Base-by-base conservation (phyloP, 2,113 vertebrate species). In the Nycticebus coucang region DNA sequence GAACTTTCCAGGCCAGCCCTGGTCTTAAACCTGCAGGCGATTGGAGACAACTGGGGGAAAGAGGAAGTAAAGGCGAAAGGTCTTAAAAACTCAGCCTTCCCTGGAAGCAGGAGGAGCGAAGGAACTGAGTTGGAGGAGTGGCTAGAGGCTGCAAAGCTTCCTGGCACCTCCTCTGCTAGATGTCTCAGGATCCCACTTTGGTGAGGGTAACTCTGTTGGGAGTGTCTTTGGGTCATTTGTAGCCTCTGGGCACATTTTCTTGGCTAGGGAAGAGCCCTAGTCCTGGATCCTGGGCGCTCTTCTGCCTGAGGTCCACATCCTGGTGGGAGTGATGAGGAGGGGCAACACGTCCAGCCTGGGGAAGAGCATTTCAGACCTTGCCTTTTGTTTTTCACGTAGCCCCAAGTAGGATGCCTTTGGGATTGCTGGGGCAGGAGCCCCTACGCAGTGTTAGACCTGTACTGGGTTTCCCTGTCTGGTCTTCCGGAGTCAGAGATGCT, bases 31-130 rank as follows among this genome's bases (percentile, higher is more conserved):
- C 95, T 28, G 10, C 88, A 92, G 72, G 5, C 68, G 57, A 80
- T 50, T 41, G 57, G 94, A 89, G 95, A 92, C 45, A 60, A 91
- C 95, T 92, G 89, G 93, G 95, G 92, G 94, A 89, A 89, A 45
- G 92, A 88, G 96, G 87, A 78, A 81, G 50, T 64, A 41, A 69
- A 95, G 97, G 91, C 55, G 19, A 60, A 72, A 83, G 92, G 86
- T 85, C 84, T 86, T 89, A 50, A 59, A 55, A 88, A 66, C 85
- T 4, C 37, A 62, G 94, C 94, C 74, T 78, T 8, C 75, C 81
- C 71, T 77, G 89, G 83, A 37, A 28, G 79, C 69, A 4, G 69
- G 79, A 82, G 18, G 45, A 57, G 62, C 2, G 57, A 18, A 2
- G 18, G 35, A 41, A 35, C 21, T 14, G 28, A 62, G 37, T 55